These are phyloP conservation scores for Sussaba pulchella DNA, from an alignment of 2,888 invertebrate species.

Conservation along the genomic window DNA sequence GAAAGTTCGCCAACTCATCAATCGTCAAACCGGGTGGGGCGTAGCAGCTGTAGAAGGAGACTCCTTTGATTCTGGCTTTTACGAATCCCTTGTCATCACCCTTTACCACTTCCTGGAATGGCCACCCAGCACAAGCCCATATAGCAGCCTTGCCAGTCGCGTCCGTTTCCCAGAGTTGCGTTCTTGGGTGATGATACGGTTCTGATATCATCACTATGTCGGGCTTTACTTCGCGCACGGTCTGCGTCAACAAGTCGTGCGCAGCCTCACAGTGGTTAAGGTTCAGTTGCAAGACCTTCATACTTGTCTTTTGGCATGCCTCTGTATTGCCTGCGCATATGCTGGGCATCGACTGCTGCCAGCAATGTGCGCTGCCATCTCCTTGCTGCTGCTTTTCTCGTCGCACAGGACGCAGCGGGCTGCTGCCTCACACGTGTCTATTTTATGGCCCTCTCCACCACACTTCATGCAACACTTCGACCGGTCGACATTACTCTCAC, in stretches of 20 bases:
- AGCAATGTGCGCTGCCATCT: slow-evolving; percentile 34
- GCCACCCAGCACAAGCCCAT: slow-evolving; percentile 39
- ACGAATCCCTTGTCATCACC: slow-evolving; percentile 39
- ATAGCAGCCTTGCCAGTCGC: no score
- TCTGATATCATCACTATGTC: slow-evolving; percentile 66
- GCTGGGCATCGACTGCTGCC: slow-evolving; percentile 57
- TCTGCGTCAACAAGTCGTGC: slow-evolving; percentile 68
- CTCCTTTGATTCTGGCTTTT: slow-evolving; percentile 47
- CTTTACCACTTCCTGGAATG: slow-evolving; percentile 48
- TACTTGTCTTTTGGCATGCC: slow-evolving; percentile 32
- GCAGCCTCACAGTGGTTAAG: slow-evolving; percentile 68
- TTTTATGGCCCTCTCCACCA: slow-evolving; percentile 58
- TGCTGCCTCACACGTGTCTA: slow-evolving; percentile 20
- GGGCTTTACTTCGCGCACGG: slow-evolving; percentile 52
- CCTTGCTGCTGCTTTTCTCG: slow-evolving; percentile 23
- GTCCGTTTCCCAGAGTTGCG: slow-evolving; percentile 56
- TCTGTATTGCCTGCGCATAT: slow-evolving; percentile 37
- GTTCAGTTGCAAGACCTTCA: slow-evolving; percentile 66
- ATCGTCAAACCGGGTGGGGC: slow-evolving; percentile 53
- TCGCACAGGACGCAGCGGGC: slow-evolving; percentile 36
- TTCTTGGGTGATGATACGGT: slow-evolving; percentile 60
- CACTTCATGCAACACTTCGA: slow-evolving; percentile 40
- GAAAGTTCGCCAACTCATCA: slow-evolving; percentile 53
- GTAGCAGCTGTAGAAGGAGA: slow-evolving; percentile 65
- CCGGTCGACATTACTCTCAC: slow-evolving; percentile 1